These are phyloP conservation scores for Malurus cyaneus DNA, from an alignment of 2,113 vertebrate species.

Conservation along the genomic window DNA sequence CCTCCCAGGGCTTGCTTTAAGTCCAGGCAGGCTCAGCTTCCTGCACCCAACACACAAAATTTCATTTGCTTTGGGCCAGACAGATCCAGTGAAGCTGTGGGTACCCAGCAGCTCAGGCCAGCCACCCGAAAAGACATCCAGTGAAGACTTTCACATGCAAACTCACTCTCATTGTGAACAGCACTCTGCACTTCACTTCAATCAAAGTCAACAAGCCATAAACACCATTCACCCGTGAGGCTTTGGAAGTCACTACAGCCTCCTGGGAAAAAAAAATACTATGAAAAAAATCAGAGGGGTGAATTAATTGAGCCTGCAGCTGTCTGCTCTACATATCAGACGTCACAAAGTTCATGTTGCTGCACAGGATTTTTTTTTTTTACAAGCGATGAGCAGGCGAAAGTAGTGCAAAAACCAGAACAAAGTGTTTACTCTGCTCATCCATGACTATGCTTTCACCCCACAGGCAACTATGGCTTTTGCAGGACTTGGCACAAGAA, in stretches of 20 bases:
- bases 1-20: background rate
- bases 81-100: background rate
- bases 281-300: background rate
- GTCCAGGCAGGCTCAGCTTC: background rate
- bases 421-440: background rate
- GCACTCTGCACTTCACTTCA: background rate
- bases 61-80: background rate
- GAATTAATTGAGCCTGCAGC: conserved; percentile 48
- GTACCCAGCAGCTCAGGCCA: background rate
- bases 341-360: background rate
- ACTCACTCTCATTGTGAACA: background rate
- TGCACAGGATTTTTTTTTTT: background rate
- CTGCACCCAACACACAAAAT: background rate
- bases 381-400: background rate
- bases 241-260: conserved; percentile 20
- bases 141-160: background rate
- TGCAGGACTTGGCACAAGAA: background rate
- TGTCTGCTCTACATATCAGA: conserved; percentile 14
- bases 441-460: background rate
- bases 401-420: background rate
- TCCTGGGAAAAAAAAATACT: conserved; percentile 1
- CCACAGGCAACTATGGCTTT: background rate
- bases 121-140: background rate
- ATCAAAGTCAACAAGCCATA: background rate
- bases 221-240: background rate